A percentile compares a stretch with the other conserved stretches of the same genome.
phyloP scores from a whole-genome alignment of 2,797 vertebrate genomes.

The Pangasius sanitwongsei region DNA sequence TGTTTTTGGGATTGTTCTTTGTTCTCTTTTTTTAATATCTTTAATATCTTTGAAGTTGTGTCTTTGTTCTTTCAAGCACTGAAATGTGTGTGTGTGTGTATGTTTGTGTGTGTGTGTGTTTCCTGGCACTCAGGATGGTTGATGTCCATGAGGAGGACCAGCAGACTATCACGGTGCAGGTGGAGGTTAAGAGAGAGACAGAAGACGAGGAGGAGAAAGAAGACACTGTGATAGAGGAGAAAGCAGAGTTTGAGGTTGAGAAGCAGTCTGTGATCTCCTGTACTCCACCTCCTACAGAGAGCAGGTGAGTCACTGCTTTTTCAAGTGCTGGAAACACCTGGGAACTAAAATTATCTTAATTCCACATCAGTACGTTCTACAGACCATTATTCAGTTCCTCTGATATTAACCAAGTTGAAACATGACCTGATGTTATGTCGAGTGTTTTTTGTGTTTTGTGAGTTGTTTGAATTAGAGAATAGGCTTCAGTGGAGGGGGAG shows the following conservation, averaged over 20 bases:
- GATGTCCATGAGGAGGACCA: constrained; percentile 79
- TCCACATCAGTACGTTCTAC: not conserved
- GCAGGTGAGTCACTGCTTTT: constrained; percentile 23
- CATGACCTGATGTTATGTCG: not conserved
- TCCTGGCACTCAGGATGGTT: constrained; percentile 70
- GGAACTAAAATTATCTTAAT: not conserved
- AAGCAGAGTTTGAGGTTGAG: not conserved
- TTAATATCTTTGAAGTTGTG: not conserved
- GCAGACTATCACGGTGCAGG: constrained; percentile 88
- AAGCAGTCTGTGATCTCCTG: constrained; percentile 46
- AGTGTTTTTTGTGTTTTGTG: not conserved
- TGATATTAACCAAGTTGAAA: not conserved
- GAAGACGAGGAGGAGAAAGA: constrained; percentile 31
- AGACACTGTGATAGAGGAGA: not conserved
- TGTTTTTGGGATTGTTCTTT: not conserved
- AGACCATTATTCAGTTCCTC: not conserved
- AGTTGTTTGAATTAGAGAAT: constrained; percentile 6
- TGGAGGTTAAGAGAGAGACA: constrained; percentile 79
- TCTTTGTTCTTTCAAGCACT: not conserved
- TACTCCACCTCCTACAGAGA: constrained; percentile 23
- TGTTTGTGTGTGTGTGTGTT: not conserved
- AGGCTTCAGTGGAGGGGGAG: not conserved
- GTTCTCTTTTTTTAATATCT: not conserved
- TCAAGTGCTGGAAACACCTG: not conserved
- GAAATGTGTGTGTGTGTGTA: constrained; percentile 13